Conservation (phyloP, 2,113 vertebrate species). For the Corvus moneduloides region DNA sequence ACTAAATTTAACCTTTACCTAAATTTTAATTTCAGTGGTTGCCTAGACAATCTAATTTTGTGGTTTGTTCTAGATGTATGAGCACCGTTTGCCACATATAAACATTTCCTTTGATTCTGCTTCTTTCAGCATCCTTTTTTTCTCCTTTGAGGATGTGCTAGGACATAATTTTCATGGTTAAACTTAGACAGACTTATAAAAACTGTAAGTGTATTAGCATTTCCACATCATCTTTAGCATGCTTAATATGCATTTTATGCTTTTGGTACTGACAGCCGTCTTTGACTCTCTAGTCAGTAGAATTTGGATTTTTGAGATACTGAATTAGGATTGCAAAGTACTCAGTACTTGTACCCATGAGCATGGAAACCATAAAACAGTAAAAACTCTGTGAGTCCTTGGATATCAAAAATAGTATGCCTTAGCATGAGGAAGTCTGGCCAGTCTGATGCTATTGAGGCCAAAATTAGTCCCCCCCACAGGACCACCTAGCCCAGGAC, state of each 20-base stretch:
- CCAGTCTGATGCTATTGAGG: not conserved
- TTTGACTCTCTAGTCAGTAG: not conserved
- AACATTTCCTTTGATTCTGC: not conserved
- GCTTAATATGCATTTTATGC: not conserved
- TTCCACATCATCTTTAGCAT: not conserved
- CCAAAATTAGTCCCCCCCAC: not conserved
- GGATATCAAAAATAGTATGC: not conserved
- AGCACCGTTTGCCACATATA: not conserved
- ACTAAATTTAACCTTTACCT: not conserved
- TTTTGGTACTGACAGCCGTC: not conserved
- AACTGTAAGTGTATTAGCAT: not conserved
- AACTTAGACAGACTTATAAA: not conserved
- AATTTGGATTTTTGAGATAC: not conserved
- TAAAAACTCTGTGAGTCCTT: not conserved
- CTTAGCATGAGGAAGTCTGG: not conserved
- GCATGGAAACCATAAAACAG: not conserved
- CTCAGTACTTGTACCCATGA: not conserved
- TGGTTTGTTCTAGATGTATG: not conserved
- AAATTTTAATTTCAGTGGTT: not conserved
- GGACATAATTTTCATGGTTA: not conserved
- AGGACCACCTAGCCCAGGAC: not conserved
- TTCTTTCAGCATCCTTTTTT: not conserved
- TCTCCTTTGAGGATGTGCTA: not conserved
- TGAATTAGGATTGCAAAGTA: not conserved
- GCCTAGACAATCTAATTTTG: not conserved